Percentiles rank a stretch among this genome's conserved stretches.
These are phyloP conservation scores for Malurus splendens DNA, from an alignment of 2,797 vertebrate genomes.

Conservation along the genomic window DNA sequence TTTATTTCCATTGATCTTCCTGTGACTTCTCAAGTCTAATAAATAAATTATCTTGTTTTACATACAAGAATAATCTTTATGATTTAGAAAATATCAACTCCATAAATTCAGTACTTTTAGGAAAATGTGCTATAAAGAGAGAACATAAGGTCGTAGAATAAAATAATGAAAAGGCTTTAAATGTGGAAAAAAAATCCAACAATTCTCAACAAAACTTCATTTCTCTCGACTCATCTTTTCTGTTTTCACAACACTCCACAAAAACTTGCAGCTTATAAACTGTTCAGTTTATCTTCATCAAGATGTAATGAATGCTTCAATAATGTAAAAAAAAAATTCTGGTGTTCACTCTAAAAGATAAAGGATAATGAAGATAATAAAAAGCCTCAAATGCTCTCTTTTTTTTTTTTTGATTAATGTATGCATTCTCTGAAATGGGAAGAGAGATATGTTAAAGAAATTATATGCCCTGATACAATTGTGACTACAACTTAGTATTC, in stretches of 20 bases:
- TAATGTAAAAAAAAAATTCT: background rate
- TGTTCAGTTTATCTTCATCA: background rate
- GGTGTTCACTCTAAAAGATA: background rate
- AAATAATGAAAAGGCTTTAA: background rate
- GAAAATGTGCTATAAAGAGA: background rate
- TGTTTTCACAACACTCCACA: background rate
- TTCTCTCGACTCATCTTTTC: background rate
- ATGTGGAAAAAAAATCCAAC: background rate
- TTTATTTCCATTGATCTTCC: background rate
- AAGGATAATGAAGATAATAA: background rate
- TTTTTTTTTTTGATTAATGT: background rate
- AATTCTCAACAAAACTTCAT: background rate
- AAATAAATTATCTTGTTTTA: background rate
- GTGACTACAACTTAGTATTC: background rate
- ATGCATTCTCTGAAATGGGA: background rate
- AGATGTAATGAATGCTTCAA: background rate
- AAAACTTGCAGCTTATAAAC: background rate
- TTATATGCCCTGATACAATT: background rate
- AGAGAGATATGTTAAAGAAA: background rate
- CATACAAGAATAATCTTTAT: background rate
- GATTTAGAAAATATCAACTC: background rate
- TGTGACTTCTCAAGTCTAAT: background rate
- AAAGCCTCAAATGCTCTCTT: background rate
- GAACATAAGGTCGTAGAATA: background rate
- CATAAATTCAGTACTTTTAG: background rate